Evolutionary conservation across 1,140 invertebrate genomes (phyloP), one percentile per base, ranked within the genome.

Genomic region (Rhyacophila brunnea): DNA sequence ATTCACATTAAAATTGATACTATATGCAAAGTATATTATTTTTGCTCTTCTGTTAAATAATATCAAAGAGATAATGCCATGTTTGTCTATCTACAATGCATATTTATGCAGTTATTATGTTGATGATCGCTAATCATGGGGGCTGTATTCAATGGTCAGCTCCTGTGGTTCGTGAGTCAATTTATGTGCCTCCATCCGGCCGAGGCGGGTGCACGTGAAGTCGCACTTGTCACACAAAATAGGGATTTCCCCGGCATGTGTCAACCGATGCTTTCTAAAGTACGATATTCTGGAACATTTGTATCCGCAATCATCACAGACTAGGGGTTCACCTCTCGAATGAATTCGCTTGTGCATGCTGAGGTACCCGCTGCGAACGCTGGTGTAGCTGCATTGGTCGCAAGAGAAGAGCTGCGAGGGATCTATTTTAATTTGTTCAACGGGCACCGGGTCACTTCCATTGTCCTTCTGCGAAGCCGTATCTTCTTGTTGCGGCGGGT

Each of bases 351-450:
- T 59, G 35, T 59, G 57, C 57, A 59, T 59, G 17, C 35, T 42
- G 43, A 59, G 48, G 20, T 59, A 59, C 1, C 57, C 57, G 10
- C 40, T 23, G n/a, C 49, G 14, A 19, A 48, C 18, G 19, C 57
- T 59, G 0, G 57, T 59, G 35, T 59, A 59, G 11, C 36, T 51
- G 49, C 57, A 59, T 34, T 59, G 57, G 10, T 59, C 57, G 49
- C 57, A 59, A 2, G 57, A 51, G 17, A 45, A 59, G 11, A 44
- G 13, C 34, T 45, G 9, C 9, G 23, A 28, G 23, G 23, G 43
- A 2, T 13, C 51, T 17, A 15, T 42, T n/a, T 10, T 1, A 14
- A 44, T 32, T 2, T 40, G 38, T 3, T 40, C 38, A 40, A n/a
- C 38, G 3, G 11, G n/a, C 4, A 32, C 40, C 3, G 43, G 15